These are phyloP conservation scores for Temnothorax longispinosus DNA, from an alignment of 1,140 invertebrate species.

Conservation along the genomic window DNA sequence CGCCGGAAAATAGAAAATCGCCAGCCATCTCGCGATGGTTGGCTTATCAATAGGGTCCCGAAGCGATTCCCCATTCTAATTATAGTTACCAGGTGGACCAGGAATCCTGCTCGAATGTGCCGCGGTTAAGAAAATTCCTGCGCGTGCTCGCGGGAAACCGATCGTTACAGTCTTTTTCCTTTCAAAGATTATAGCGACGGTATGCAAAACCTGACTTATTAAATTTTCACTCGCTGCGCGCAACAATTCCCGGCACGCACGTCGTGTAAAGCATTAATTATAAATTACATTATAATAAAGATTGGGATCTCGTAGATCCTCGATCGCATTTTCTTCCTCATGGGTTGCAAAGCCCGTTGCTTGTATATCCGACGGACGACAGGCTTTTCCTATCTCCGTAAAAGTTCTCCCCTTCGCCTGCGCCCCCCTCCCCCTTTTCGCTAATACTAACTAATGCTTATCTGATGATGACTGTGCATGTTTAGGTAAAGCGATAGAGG, in stretches of 20 bases:
- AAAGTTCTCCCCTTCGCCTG: not conserved
- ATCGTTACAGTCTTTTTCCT: not conserved
- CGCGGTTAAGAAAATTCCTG: not conserved
- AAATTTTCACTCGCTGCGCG: not conserved
- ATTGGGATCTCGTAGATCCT: constrained; percentile 18
- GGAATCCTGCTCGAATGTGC: not conserved
- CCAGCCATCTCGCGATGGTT: constrained; percentile 25
- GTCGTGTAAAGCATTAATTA: constrained; percentile 1
- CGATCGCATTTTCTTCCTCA: not conserved
- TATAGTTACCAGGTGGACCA: constrained; percentile 47
- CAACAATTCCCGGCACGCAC: constrained; percentile 4
- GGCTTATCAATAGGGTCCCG: constrained; percentile 65
- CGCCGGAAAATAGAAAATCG: constrained; percentile 21
- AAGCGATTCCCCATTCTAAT: constrained; percentile 57
- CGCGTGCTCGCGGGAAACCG: not conserved
- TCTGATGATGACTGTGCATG: constrained; percentile 66
- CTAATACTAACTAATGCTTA: constrained; percentile 67
- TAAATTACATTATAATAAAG: constrained; percentile 18
- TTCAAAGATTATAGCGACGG: not conserved
- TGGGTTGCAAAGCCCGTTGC: not conserved
- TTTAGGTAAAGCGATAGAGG: constrained; percentile 55
- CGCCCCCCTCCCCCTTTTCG: not conserved
- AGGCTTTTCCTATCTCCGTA: constrained; percentile 43
- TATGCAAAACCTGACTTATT: constrained; percentile 15
- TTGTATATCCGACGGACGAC: constrained; percentile 21